Conservation (phyloP, 2,888 invertebrate genomes). For the Nemotelus pantherinus region DNA sequence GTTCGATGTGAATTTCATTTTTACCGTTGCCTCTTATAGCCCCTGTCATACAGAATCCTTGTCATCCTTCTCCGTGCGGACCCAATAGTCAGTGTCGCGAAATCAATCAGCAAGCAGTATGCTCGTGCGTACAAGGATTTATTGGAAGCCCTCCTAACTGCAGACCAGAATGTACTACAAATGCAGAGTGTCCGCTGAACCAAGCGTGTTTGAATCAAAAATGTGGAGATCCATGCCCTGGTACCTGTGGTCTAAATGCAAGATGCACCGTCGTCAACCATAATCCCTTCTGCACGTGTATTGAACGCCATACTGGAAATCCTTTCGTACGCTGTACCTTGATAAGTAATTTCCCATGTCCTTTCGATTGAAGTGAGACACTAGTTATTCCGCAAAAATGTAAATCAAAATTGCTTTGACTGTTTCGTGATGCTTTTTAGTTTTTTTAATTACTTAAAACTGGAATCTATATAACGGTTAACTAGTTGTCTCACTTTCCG, state of each 20-base stretch:
- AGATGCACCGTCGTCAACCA: slow-evolving; percentile 80
- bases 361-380: neutral
- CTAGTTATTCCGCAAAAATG: neutral
- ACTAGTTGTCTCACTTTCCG: too few species aligned
- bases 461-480: too few species aligned
- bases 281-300: slow-evolving; percentile 81
- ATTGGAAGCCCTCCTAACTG: slow-evolving; percentile 81
- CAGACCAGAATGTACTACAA: slow-evolving; percentile 81
- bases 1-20: neutral
- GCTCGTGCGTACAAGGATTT: slow-evolving; percentile 77
- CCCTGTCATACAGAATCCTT: slow-evolving; percentile 69
- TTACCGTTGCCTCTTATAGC: slow-evolving; percentile 65
- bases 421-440: too few species aligned
- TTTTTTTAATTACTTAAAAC: too few species aligned
- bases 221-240: slow-evolving; percentile 81
- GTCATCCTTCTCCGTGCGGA: slow-evolving; percentile 78
- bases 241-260: slow-evolving; percentile 78
- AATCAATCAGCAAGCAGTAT: slow-evolving; percentile 77
- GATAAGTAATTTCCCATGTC: slow-evolving; percentile 66
- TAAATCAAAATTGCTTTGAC: too few species aligned
- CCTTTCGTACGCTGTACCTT: slow-evolving; percentile 76
- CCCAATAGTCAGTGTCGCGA: slow-evolving; percentile 80
- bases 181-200: slow-evolving; percentile 77
- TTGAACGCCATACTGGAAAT: slow-evolving; percentile 75
- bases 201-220: slow-evolving; percentile 83